These are phyloP conservation scores for Pollenia angustigena DNA, from an alignment of 2,888 invertebrate genomes.

Conservation along the genomic window DNA sequence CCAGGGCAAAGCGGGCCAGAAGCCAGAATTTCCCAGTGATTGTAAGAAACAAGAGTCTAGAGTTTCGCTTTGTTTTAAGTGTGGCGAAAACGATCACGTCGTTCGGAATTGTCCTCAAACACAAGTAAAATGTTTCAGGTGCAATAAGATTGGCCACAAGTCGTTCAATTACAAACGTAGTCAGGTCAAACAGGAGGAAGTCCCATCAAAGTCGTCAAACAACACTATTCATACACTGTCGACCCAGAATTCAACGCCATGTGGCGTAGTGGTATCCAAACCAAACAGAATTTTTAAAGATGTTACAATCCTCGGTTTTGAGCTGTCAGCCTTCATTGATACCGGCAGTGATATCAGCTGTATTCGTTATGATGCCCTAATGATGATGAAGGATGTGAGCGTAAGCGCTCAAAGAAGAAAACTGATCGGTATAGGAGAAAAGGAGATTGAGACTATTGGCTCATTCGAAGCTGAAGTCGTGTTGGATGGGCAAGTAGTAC, in stretches of 20 bases:
- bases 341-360: conserved; percentile 38
- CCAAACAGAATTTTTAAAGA: conserved; percentile 29
- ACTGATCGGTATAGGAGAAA: conserved; percentile 18
- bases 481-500: background rate
- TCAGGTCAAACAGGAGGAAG: background rate
- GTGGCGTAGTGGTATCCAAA: background rate
- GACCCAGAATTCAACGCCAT: background rate
- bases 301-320: background rate
- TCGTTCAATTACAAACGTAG: background rate
- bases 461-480: background rate
- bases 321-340: conserved; percentile 6
- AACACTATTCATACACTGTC: background rate
- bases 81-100: background rate
- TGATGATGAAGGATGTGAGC: background rate
- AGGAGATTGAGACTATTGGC: conserved; percentile 11
- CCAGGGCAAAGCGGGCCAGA: too few relatives aligned
- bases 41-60: background rate
- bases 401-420: background rate
- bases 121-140: conserved; percentile 7
- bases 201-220: background rate
- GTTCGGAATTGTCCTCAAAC: background rate
- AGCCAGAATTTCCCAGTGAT: too few relatives aligned
- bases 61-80: background rate
- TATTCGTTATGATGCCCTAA: conserved; percentile 2
- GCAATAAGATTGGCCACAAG: conserved; percentile 3